Percentiles rank a stretch among this genome's conserved stretches.
These are phyloP conservation scores for Oligia latruncula DNA, from an alignment of 2,888 invertebrate genomes.

Conservation along the genomic window DNA sequence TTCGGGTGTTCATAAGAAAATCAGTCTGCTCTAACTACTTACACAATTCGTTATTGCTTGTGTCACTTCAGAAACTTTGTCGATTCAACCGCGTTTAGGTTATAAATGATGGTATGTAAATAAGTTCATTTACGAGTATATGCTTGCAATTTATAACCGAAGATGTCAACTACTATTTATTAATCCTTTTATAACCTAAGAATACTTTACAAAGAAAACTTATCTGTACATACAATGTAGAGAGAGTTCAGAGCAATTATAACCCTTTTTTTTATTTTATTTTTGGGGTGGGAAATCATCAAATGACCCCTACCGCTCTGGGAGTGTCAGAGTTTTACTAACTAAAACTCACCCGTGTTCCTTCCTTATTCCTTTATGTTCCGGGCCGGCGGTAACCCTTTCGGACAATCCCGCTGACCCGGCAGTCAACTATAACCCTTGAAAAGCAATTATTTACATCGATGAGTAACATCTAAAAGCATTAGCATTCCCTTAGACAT, in stretches of 20 bases:
- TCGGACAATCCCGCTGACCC: no score
- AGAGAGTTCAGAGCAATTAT: no score
- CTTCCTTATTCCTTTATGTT: no score
- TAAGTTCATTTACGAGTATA: neutral
- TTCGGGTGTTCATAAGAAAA: no score
- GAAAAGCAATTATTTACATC: conserved; percentile 17
- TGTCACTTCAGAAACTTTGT: neutral
- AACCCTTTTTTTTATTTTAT: no score
- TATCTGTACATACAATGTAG: neutral
- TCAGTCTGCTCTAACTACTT: no score
- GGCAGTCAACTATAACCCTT: neutral
- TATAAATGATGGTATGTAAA: neutral
- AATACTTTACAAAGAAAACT: neutral
- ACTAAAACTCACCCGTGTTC: no score
- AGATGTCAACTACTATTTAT: neutral
- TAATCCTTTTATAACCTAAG: neutral
- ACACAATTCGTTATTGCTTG: no score
- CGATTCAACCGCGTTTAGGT: neutral
- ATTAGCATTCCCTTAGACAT: conserved; percentile 16
- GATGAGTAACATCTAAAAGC: neutral
- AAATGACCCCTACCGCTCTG: no score
- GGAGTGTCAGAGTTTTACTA: no score
- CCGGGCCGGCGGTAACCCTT: no score
- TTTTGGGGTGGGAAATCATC: no score
- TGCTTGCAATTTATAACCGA: neutral